These are phyloP conservation scores for Menidia menidia DNA, from an alignment of 2,797 vertebrate genomes.

Conservation along the genomic window DNA sequence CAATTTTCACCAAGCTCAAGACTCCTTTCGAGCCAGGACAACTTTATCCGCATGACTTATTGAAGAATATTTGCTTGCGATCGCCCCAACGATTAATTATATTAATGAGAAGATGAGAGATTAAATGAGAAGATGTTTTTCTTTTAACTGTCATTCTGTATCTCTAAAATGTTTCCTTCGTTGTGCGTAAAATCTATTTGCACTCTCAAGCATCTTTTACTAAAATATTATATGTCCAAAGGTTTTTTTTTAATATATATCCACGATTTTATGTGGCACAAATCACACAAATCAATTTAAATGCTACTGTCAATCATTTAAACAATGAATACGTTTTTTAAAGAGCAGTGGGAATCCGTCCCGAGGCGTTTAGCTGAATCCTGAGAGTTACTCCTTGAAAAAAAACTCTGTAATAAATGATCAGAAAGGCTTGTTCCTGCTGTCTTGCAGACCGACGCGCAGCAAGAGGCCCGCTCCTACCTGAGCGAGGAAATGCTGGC, in stretches of 20 bases:
- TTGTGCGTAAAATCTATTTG: neutral
- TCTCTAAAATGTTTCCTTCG: neutral
- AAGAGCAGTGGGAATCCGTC: neutral
- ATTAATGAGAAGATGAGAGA: too few species aligned
- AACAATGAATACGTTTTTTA: neutral
- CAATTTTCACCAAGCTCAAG: constrained; percentile 52
- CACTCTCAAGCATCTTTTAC: neutral
- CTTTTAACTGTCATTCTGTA: neutral
- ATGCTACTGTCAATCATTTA: too few species aligned
- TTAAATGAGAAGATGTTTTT: neutral
- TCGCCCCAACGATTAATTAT: neutral
- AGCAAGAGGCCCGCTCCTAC: constrained; percentile 96
- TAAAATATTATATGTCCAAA: neutral
- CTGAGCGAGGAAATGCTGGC: constrained; percentile 98
- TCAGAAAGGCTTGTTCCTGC: constrained; percentile 31
- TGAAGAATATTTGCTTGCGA: neutral
- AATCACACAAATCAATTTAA: neutral
- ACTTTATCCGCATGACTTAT: neutral
- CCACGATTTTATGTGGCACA: neutral
- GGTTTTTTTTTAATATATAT: neutral
- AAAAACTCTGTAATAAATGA: constrained; percentile 9
- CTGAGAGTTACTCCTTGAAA: neutral
- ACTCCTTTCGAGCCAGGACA: constrained; percentile 18
- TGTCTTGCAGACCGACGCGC: constrained; percentile 91
- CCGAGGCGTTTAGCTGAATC: accelerated